Evolutionary conservation across 2,888 invertebrate species (phyloP).

Genomic region (Nomada hirtipes): DNA sequence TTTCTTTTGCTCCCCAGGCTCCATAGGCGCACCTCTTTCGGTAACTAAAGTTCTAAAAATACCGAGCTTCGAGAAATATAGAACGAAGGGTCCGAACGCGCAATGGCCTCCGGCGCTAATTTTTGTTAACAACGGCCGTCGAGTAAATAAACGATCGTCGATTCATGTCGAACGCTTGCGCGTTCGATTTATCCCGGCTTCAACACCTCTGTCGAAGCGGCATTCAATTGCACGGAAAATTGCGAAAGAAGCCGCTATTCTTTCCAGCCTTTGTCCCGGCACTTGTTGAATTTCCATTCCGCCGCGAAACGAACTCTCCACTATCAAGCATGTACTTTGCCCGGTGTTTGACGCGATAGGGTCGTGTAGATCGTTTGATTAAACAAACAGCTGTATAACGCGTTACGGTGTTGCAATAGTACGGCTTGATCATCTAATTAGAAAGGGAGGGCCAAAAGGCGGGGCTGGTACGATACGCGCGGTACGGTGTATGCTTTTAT

Average conservation of each 20-base stretch:
- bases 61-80: not conserved
- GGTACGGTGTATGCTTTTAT: constrained; percentile 49
- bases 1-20: not conserved
- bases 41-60: too few relatives aligned
- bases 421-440: constrained; percentile 48
- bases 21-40: not conserved
- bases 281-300: constrained; percentile 73
- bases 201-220: not conserved
- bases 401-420: not conserved
- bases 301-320: constrained; percentile 50
- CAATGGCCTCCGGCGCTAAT: not conserved
- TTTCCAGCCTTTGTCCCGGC: constrained; percentile 58
- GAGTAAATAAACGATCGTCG: too few relatives aligned
- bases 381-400: not conserved
- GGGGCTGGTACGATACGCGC: constrained; percentile 34
- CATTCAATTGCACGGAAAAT: constrained; percentile 60
- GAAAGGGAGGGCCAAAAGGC: constrained; percentile 47
- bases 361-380: not conserved
- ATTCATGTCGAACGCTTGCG: too few relatives aligned
- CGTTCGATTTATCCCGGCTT: not conserved
- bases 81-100: not conserved
- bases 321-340: constrained; percentile 17
- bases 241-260: constrained; percentile 51
- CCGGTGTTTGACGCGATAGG: constrained; percentile 10
- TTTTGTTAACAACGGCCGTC: too few relatives aligned